Conservation (phyloP, 2,888 invertebrate genomes). For the Andrena marginata region DNA sequence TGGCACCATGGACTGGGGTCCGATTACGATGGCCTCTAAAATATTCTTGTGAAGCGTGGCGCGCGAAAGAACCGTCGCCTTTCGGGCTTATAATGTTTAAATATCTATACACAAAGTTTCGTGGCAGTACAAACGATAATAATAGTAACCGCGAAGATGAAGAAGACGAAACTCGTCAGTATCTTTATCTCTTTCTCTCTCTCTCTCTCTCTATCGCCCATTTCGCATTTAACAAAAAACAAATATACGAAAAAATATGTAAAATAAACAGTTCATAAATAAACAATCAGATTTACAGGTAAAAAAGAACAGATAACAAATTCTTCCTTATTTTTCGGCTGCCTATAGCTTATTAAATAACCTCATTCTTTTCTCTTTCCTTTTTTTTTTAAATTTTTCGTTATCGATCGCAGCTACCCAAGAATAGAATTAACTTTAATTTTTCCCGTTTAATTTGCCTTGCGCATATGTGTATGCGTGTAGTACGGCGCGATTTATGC, state of each 20-base stretch:
- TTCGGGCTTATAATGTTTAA: constrained; percentile 50
- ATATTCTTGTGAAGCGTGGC: not conserved
- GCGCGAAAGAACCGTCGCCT: constrained; percentile 38
- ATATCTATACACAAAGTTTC: constrained; percentile 59
- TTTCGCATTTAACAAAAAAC: constrained; percentile 82
- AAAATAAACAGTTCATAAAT: constrained; percentile 85
- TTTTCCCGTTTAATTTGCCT: constrained; percentile 36
- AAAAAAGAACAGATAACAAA: constrained; percentile 83
- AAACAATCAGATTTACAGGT: constrained; percentile 83
- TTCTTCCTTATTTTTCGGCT: constrained; percentile 62
- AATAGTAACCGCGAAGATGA: constrained; percentile 21
- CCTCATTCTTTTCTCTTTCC: constrained; percentile 4
- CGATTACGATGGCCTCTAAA: constrained; percentile 15
- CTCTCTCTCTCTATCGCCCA: constrained; percentile 67
- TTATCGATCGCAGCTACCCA: constrained; percentile 38
- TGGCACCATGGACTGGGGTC: constrained; percentile 40
- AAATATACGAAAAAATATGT: constrained; percentile 79
- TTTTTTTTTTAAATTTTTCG: not conserved
- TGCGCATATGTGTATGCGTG: constrained; percentile 28
- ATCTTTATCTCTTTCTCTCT: constrained; percentile 52
- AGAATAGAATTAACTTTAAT: constrained; percentile 54
- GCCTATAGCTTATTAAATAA: constrained; percentile 50
- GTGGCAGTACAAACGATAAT: constrained; percentile 65
- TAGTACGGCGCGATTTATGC: constrained; percentile 60
- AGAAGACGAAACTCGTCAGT: constrained; percentile 67